Evolutionary conservation across 2,797 vertebrate species (phyloP).

Genomic region (Antennarius maculatus): DNA sequence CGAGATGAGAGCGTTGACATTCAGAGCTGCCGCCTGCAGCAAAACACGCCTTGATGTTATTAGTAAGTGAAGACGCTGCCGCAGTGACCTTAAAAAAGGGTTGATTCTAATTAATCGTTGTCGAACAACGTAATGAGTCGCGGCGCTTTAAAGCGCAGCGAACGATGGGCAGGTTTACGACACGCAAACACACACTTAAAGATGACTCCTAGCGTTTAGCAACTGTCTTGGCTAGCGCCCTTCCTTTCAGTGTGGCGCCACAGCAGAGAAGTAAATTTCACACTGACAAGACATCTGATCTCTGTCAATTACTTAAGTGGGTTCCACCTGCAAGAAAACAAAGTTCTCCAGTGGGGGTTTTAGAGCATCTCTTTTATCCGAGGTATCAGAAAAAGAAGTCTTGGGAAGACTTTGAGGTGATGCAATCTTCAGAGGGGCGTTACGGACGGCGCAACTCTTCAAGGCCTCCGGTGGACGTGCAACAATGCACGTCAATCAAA

Average conservation of each 20-base stretch:
- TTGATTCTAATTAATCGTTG: not conserved
- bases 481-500: slow-evolving; percentile 18
- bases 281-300: slow-evolving; percentile 3
- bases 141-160: not conserved
- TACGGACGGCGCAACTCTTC: slow-evolving; percentile 18
- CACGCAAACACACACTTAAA: not conserved
- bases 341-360: slow-evolving; percentile 9
- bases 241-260: not conserved
- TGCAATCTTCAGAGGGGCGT: slow-evolving; percentile 20
- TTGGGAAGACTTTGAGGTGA: slow-evolving; percentile 22
- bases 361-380: slow-evolving; percentile 14
- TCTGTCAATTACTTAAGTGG: not conserved
- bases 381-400: slow-evolving; percentile 12
- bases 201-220: not conserved
- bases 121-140: not conserved
- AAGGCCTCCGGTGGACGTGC: slow-evolving; percentile 14
- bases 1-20: slow-evolving; percentile 13
- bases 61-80: slow-evolving; percentile 7
- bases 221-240: no score
- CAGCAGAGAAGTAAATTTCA: not conserved
- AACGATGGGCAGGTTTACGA: not conserved
- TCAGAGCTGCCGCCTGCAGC: slow-evolving; percentile 9
- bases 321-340: slow-evolving; percentile 29
- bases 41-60: not conserved
- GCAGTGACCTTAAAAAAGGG: not conserved